Conservation (phyloP, 2,113 vertebrate genomes). For the Ondatra zibethicus region DNA sequence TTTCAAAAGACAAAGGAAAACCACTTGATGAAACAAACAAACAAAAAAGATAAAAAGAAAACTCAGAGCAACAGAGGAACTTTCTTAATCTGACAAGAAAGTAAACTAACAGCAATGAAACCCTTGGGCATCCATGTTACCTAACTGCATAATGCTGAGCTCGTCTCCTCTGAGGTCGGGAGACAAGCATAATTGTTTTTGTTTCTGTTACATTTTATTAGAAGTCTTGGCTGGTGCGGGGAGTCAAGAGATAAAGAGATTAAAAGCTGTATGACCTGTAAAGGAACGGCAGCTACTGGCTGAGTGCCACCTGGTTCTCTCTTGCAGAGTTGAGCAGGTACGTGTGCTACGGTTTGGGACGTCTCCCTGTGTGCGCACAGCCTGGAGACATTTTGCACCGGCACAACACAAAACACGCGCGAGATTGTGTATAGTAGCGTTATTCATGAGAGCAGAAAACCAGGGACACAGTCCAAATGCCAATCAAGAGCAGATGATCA, state of each 20-base stretch:
- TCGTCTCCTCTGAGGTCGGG: neutral
- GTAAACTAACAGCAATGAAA: neutral
- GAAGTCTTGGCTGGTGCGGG: neutral
- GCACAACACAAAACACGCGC: neutral
- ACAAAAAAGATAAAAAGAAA: neutral
- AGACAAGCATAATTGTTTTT: neutral
- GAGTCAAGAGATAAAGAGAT: constrained; percentile 30
- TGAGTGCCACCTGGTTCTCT: neutral
- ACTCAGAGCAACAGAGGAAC: constrained; percentile 24
- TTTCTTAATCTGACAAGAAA: constrained; percentile 17
- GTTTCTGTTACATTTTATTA: neutral
- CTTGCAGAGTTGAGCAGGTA: neutral
- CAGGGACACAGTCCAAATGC: neutral
- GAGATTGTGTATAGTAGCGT: neutral
- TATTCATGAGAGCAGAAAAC: neutral
- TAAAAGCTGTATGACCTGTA: neutral
- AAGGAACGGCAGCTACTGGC: neutral
- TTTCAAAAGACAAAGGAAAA: constrained; percentile 29
- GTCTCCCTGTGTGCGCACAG: neutral
- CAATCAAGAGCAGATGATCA: neutral
- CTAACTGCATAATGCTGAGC: neutral
- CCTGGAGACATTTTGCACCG: neutral
- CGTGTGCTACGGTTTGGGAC: neutral
- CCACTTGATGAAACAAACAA: neutral
- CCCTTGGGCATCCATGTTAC: neutral